These are phyloP conservation scores for Tadarida brasiliensis DNA, from an alignment of 2,797 vertebrate genomes.

Conservation along the genomic window DNA sequence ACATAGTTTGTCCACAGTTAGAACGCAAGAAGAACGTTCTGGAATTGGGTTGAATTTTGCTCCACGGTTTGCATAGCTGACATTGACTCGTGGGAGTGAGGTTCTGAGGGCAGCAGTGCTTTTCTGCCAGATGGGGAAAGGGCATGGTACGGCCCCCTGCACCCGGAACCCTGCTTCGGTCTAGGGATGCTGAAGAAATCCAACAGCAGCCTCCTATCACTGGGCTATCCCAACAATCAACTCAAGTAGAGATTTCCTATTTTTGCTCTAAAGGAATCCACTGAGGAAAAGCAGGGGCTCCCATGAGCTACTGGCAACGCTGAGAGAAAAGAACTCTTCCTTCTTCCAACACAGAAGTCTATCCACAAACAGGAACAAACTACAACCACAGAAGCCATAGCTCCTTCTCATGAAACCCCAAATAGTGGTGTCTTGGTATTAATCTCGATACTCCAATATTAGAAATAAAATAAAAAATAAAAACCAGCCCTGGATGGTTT, in stretches of 20 bases:
- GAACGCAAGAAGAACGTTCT: conserved; percentile 28
- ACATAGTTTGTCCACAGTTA: not conserved
- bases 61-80: not conserved
- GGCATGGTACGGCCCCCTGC: rapidly evolving
- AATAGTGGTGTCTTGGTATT: not conserved
- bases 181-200: not conserved
- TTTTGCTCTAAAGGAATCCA: not conserved
- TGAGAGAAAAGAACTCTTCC: not conserved
- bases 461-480: not conserved
- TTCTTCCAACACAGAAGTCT: not conserved
- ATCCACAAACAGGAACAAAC: not conserved
- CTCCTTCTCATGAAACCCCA: conserved; percentile 48
- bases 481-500: not conserved
- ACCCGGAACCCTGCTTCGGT: not conserved
- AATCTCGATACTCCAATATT: not conserved
- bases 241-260: not conserved
- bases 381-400: conserved; percentile 32
- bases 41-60: conserved; percentile 33
- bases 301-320: not conserved
- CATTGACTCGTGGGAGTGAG: not conserved
- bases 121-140: not conserved
- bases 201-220: not conserved
- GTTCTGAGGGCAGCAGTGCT: not conserved
- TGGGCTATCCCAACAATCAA: not conserved
- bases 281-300: not conserved